A percentile compares a stretch with the other conserved stretches of the same genome.
These are phyloP conservation scores for Nycticebus coucang DNA, from an alignment of 2,113 vertebrate genomes.

Conservation along the genomic window DNA sequence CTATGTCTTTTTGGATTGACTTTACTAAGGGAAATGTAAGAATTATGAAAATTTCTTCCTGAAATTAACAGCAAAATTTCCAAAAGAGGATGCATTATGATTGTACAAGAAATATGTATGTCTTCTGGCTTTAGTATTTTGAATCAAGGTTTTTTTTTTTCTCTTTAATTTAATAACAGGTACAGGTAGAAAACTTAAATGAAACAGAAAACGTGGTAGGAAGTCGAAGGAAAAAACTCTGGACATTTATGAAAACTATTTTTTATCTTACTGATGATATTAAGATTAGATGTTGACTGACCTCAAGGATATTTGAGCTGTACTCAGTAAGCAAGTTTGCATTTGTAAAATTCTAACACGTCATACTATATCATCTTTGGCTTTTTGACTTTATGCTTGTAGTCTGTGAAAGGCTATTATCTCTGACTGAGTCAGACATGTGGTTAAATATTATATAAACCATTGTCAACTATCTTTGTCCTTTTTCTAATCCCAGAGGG, in stretches of 20 bases:
- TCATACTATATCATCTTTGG: background rate
- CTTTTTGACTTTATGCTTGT: background rate
- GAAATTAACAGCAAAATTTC: slow-evolving; percentile 7
- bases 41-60: slow-evolving; percentile 20
- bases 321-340: background rate
- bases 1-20: background rate
- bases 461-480: background rate
- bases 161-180: background rate
- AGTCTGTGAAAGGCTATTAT: background rate
- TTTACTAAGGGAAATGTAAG: slow-evolving; percentile 22
- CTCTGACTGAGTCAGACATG: background rate
- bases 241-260: background rate
- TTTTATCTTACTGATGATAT: background rate
- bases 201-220: background rate
- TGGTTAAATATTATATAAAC: background rate
- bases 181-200: background rate
- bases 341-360: background rate
- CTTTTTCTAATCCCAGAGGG: background rate
- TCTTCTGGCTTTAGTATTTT: slow-evolving; percentile 23
- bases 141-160: background rate
- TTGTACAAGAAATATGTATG: background rate
- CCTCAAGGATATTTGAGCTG: background rate
- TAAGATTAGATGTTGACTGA: background rate
- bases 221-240: background rate
- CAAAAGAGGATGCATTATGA: background rate